Evolutionary conservation across 2,113 vertebrate species (phyloP).

Genomic region (Otus sunia): DNA sequence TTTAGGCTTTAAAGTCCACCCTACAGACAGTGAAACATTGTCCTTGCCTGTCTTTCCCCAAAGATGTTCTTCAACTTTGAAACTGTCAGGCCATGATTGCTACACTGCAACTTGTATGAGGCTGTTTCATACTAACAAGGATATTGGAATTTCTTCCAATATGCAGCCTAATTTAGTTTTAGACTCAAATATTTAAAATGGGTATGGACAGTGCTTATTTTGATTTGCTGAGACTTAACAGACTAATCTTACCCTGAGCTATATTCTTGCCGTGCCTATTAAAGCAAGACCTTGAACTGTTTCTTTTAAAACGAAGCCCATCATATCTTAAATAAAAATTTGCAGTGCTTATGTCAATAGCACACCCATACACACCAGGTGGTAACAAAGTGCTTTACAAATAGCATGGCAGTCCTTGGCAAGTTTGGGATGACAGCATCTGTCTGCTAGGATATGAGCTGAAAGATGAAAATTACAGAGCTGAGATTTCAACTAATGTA

Average conservation of each 20-base stretch:
- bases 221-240: neutral
- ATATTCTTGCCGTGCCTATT: neutral
- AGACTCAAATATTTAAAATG: neutral
- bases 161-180: neutral
- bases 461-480: neutral
- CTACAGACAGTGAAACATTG: neutral
- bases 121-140: neutral
- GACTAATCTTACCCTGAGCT: neutral
- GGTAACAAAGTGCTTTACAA: neutral
- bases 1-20: neutral
- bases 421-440: neutral
- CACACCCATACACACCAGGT: neutral
- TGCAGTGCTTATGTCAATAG: neutral
- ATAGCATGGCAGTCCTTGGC: neutral
- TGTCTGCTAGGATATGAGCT: neutral
- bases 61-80: neutral
- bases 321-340: neutral
- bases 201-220: neutral
- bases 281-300: neutral
- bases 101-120: neutral
- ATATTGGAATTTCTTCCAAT: neutral
- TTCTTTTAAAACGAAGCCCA: neutral
- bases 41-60: neutral
- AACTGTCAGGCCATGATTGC: neutral
- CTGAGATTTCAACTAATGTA: neutral